These are phyloP conservation scores for Gymnocephalus cernua DNA, from an alignment of 2,113 vertebrate genomes.

Conservation along the genomic window DNA sequence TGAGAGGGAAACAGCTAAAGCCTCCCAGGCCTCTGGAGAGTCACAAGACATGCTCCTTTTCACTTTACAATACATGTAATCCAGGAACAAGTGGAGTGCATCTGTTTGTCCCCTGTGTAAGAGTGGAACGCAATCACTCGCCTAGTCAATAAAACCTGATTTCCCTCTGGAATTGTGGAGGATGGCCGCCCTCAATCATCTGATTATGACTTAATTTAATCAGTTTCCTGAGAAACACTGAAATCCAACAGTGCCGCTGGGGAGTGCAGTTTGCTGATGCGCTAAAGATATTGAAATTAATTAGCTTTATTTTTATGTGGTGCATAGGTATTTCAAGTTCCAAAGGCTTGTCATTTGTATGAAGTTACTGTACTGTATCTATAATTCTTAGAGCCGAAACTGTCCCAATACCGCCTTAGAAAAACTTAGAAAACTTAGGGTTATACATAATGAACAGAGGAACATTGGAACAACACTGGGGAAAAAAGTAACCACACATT, in stretches of 20 bases:
- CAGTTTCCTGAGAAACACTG: conserved; percentile 29
- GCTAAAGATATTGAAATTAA: conserved; percentile 45
- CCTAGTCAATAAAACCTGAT: conserved; percentile 65
- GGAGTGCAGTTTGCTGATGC: conserved; percentile 40
- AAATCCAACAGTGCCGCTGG: conserved; percentile 16
- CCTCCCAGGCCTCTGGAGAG: conserved; percentile 20
- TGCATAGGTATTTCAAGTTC: conserved; percentile 10
- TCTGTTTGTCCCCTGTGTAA: conserved; percentile 51
- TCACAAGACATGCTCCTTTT: conserved; percentile 38
- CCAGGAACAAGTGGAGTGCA: conserved; percentile 56
- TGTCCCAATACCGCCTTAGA: neutral
- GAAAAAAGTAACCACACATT: conserved; percentile 3
- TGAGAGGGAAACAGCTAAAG: conserved; percentile 23
- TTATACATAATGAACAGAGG: neutral
- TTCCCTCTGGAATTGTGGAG: conserved; percentile 64
- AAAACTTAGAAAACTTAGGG: neutral
- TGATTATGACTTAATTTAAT: conserved; percentile 70
- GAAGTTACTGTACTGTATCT: neutral
- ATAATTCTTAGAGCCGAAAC: neutral
- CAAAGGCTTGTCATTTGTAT: conserved; percentile 27
- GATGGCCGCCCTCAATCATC: conserved; percentile 66
- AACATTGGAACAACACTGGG: neutral
- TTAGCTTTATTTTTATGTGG: conserved; percentile 17
- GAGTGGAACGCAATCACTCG: conserved; percentile 45
- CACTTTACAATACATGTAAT: conserved; percentile 58